Conservation (phyloP, 2,888 invertebrate genomes). For the Sphaerophoria taeniata region DNA sequence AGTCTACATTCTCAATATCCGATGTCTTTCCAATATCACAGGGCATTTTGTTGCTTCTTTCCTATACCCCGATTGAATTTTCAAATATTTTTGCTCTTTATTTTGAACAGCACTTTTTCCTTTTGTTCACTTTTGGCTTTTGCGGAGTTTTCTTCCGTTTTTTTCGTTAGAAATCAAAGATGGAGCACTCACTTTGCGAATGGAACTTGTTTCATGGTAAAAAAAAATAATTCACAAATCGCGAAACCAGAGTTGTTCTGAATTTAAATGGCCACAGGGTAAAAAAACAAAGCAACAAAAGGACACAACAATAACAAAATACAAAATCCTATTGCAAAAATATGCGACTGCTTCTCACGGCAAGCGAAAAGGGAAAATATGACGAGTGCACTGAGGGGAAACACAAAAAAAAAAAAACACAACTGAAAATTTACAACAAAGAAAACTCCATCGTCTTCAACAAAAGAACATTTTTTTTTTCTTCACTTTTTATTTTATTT, state of each 20-base stretch:
- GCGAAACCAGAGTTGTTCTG: constrained; percentile 45
- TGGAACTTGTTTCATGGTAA: constrained; percentile 18
- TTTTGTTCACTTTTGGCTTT: constrained; percentile 40
- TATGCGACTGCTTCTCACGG: background rate
- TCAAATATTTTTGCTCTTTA: constrained; percentile 12
- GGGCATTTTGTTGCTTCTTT: constrained; percentile 83
- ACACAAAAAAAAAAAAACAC: constrained; percentile 16
- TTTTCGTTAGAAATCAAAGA: constrained; percentile 25
- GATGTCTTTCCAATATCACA: constrained; percentile 88
- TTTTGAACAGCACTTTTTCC: constrained; percentile 12
- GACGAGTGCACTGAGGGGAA: background rate
- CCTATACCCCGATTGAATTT: constrained; percentile 15
- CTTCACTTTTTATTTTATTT: constrained; percentile 39
- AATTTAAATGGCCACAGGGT: constrained; percentile 25
- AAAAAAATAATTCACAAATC: constrained; percentile 6
- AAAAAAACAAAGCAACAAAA: constrained; percentile 41
- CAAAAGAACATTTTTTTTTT: constrained; percentile 48
- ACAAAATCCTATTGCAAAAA: constrained; percentile 43
- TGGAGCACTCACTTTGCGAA: constrained; percentile 16
- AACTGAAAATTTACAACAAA: constrained; percentile 59
- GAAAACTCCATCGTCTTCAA: constrained; percentile 37
- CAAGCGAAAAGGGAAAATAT: background rate
- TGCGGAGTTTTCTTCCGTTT: background rate
- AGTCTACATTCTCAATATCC: constrained; percentile 88
- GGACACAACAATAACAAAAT: constrained; percentile 40